phyloP scores from a whole-genome alignment of 2,797 vertebrate species.

The Coreius guichenoti region DNA sequence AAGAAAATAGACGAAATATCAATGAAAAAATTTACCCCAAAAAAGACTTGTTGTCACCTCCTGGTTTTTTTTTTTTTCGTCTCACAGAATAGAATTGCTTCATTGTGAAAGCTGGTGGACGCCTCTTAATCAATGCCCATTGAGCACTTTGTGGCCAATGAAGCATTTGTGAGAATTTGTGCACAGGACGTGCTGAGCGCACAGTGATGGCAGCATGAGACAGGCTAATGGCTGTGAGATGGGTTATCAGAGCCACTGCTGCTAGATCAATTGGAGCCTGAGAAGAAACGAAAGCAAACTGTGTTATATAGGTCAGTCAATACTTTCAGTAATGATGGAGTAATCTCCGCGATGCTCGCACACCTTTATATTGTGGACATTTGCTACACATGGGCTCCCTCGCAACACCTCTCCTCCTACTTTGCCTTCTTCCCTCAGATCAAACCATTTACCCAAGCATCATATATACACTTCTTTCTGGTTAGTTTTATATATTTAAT shows the following conservation, averaged over 20 bases:
- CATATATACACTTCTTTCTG: neutral
- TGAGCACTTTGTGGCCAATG: conserved; percentile 47
- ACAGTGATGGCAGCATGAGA: conserved; percentile 47
- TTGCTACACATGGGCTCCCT: conserved; percentile 45
- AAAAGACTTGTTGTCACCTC: conserved; percentile 3
- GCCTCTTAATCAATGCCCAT: conserved; percentile 55
- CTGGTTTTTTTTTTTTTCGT: neutral
- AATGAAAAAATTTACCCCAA: neutral
- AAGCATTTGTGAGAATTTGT: conserved; percentile 38
- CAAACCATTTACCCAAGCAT: neutral
- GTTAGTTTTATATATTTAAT: neutral
- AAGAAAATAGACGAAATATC: neutral
- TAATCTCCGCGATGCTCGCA: conserved; percentile 59
- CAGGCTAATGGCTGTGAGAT: conserved; percentile 63
- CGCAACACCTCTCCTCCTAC: conserved; percentile 4
- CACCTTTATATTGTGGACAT: conserved; percentile 52
- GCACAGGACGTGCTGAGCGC: conserved; percentile 39
- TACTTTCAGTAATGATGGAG: conserved; percentile 63
- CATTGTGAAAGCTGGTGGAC: conserved; percentile 39
- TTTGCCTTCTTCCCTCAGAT: neutral
- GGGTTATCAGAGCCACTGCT: conserved; percentile 62
- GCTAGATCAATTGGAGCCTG: conserved; percentile 66
- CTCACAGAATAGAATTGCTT: conserved; percentile 18
- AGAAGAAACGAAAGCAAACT: conserved; percentile 56
- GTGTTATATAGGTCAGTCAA: conserved; percentile 66